phyloP scores from a whole-genome alignment of 2,113 vertebrate species.

The Periophthalmus modestus region DNA sequence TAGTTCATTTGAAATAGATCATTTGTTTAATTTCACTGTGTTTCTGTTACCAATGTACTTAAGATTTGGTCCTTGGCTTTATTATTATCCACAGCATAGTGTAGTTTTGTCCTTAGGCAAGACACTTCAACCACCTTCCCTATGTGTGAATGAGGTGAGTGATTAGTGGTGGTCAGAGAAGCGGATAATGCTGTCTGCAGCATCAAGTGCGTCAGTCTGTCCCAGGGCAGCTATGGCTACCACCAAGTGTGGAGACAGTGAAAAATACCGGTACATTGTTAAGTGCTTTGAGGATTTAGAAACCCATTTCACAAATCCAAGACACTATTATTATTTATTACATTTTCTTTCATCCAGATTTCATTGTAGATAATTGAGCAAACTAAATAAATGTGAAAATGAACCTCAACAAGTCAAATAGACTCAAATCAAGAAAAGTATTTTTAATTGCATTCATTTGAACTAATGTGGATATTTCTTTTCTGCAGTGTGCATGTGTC shows the following conservation, averaged over 20 bases:
- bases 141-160: not conserved
- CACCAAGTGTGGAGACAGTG: not conserved
- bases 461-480: not conserved
- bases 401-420: not conserved
- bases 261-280: not conserved
- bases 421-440: not conserved
- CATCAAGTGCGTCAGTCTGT: not conserved
- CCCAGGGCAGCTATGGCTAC: not conserved
- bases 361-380: not conserved
- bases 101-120: too few relatives aligned
- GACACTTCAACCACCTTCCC: too few relatives aligned
- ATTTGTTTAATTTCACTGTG: not conserved
- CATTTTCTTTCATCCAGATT: too few relatives aligned
- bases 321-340: too few relatives aligned
- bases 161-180: not conserved
- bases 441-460: not conserved
- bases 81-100: too few relatives aligned
- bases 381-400: not conserved
- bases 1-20: not conserved
- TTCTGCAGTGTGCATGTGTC: conserved; percentile 47
- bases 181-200: too few relatives aligned
- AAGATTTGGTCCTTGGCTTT: too few relatives aligned
- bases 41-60: too few relatives aligned
- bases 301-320: too few relatives aligned
- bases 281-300: not conserved